These are phyloP conservation scores for Drosophila anomalata DNA, from an alignment of 2,888 invertebrate species.

Conservation along the genomic window DNA sequence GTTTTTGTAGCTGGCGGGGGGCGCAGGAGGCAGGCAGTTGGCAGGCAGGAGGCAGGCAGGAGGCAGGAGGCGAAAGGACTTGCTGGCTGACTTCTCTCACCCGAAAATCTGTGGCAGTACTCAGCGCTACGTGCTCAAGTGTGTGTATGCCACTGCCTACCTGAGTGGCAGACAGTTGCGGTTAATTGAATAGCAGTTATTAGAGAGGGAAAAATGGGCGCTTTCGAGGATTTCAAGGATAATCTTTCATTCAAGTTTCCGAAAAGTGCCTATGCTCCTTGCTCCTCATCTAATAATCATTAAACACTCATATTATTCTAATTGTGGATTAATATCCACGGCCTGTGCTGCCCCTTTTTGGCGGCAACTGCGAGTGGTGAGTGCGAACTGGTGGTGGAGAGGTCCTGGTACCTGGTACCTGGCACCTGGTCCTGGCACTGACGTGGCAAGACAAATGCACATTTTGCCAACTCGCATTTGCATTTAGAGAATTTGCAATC, in stretches of 20 bases:
- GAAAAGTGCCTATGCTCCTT: too few relatives aligned
- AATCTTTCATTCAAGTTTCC: too few relatives aligned
- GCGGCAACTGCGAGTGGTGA: constrained; percentile 5
- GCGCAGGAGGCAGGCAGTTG: background rate
- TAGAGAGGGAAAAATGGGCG: too few relatives aligned
- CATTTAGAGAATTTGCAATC: constrained; percentile 33
- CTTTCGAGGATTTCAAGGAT: too few relatives aligned
- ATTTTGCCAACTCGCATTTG: constrained; percentile 66
- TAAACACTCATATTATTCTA: too few relatives aligned
- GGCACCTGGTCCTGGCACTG: constrained; percentile 54
- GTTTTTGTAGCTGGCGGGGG: constrained; percentile 9
- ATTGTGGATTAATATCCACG: too few relatives aligned
- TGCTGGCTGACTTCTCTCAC: constrained; percentile 30
- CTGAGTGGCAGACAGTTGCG: constrained; percentile 19
- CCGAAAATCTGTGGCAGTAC: constrained; percentile 23
- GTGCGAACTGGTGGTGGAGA: background rate
- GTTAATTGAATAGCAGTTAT: constrained; percentile 5
- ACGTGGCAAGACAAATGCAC: constrained; percentile 67
- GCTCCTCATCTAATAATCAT: too few relatives aligned
- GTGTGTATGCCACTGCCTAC: constrained; percentile 52
- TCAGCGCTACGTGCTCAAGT: constrained; percentile 71
- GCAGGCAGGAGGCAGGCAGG: background rate
- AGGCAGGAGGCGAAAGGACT: constrained; percentile 10
- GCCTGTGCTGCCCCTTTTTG: background rate
- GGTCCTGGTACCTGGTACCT: constrained; percentile 31